Percentiles rank a stretch among this genome's conserved stretches.
These are phyloP conservation scores for Chloropsis hardwickii DNA, from an alignment of 2,113 vertebrate species.

Conservation along the genomic window DNA sequence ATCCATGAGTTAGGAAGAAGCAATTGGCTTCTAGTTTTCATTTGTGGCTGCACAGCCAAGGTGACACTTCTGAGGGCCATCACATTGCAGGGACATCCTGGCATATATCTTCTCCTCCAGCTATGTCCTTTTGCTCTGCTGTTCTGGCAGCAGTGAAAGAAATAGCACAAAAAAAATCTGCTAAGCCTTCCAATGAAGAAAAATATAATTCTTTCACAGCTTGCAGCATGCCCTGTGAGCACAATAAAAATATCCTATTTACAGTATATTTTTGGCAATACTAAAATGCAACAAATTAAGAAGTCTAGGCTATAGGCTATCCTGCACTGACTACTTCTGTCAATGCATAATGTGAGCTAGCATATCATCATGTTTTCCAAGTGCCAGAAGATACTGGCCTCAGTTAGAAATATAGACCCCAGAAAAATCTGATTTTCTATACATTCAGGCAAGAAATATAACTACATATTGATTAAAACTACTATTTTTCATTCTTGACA, in stretches of 20 bases:
- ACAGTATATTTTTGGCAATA: background rate
- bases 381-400: background rate
- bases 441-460: background rate
- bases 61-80: background rate
- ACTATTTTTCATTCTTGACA: background rate
- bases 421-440: background rate
- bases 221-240: background rate
- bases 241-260: background rate
- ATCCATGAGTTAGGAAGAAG: background rate
- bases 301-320: background rate
- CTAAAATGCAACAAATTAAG: background rate
- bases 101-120: background rate
- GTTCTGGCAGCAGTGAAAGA: background rate
- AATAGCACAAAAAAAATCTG: background rate
- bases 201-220: background rate
- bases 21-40: background rate
- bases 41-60: background rate
- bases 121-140: background rate
- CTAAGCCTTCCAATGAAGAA: background rate
- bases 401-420: background rate
- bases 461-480: background rate
- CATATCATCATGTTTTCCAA: background rate
- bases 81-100: background rate
- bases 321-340: background rate
- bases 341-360: background rate